A percentile compares a stretch with the other conserved stretches of the same genome.
Evolutionary conservation across 2,797 vertebrate species (phyloP).

Genomic region (Myotis daubentonii): DNA sequence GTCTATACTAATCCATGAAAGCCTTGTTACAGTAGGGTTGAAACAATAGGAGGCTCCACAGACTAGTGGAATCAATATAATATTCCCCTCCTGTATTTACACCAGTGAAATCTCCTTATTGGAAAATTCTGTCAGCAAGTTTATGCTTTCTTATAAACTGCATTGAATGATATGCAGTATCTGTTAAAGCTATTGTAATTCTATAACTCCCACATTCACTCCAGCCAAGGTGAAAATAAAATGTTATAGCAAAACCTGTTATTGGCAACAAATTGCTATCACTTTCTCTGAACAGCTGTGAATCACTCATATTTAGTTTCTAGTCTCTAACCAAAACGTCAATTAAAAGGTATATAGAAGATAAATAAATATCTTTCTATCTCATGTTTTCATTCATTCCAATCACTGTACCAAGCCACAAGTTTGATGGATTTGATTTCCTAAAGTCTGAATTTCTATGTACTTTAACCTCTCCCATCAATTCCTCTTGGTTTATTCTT

Average conservation of each 20-base stretch:
- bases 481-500: not conserved
- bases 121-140: not conserved
- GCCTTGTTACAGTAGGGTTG: not conserved
- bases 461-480: not conserved
- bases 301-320: not conserved
- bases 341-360: not conserved
- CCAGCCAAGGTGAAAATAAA: conserved; percentile 23
- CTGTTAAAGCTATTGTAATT: not conserved
- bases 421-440: not conserved
- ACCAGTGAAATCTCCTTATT: not conserved
- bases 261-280: not conserved
- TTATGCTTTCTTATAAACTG: not conserved
- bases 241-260: not conserved
- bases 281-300: not conserved
- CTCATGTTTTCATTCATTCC: not conserved
- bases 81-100: not conserved
- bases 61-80: not conserved
- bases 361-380: not conserved
- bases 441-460: not conserved
- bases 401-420: not conserved
- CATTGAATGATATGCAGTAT: not conserved
- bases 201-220: not conserved
- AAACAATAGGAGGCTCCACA: not conserved
- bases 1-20: not conserved
- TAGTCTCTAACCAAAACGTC: conserved; percentile 2